Evolutionary conservation across 2,797 vertebrate genomes (phyloP).

Genomic region (Sebastes trivittatus): DNA sequence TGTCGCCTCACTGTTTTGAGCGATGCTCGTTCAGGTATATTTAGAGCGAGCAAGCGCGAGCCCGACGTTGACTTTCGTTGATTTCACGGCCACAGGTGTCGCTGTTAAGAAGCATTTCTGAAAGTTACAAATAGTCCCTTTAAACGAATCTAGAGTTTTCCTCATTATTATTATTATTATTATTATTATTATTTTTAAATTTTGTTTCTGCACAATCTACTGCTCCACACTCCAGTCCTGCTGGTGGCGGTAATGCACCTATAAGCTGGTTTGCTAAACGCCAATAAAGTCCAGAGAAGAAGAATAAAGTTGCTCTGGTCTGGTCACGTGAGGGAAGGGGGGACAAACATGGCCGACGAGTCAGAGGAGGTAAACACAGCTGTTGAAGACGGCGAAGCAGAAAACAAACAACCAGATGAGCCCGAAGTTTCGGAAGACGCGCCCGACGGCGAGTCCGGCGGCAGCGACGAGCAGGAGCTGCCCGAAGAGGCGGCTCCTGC

Average conservation of each 20-base stretch:
- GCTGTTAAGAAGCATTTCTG: too few relatives aligned
- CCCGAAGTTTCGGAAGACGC: constrained; percentile 1
- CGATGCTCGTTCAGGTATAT: too few relatives aligned
- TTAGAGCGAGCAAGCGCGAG: too few relatives aligned
- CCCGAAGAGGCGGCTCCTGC: constrained; percentile 33
- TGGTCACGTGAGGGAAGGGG: constrained; percentile 73
- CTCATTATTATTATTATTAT: too few relatives aligned
- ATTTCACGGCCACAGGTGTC: too few relatives aligned
- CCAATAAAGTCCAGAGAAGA: background rate
- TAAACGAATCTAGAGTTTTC: too few relatives aligned
- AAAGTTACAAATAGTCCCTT: too few relatives aligned
- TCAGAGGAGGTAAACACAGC: constrained; percentile 74
- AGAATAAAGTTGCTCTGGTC: constrained; percentile 30
- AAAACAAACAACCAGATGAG: constrained; percentile 56
- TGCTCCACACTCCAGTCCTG: background rate
- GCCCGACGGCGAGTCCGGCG: background rate
- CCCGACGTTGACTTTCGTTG: too few relatives aligned
- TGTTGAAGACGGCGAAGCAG: constrained; percentile 51
- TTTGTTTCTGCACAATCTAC: too few relatives aligned
- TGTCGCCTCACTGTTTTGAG: too few relatives aligned
- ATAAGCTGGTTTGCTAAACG: rapidly evolving
- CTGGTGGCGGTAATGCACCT: background rate
- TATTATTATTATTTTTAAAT: too few relatives aligned
- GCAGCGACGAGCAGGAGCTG: background rate
- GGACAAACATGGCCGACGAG: constrained; percentile 81